Evolutionary conservation across 2,888 invertebrate genomes (phyloP).

Genomic region (Hylaea fasciaria): DNA sequence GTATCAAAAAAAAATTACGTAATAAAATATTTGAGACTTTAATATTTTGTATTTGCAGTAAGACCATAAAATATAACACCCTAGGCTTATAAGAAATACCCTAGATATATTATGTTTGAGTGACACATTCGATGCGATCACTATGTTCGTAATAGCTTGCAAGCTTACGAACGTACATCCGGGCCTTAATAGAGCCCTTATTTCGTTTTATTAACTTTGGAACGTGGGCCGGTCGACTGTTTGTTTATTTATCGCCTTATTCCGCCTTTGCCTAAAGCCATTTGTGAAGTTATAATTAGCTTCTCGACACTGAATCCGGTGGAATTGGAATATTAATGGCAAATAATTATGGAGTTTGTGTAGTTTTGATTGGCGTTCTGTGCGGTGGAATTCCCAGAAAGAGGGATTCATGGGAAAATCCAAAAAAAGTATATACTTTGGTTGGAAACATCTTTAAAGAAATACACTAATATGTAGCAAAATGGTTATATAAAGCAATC

Average conservation of each 20-base stretch:
- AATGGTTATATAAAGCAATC: too few species aligned
- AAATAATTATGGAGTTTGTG: conserved; percentile 17
- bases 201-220: conserved; percentile 45
- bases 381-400: not conserved
- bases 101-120: too few species aligned
- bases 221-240: conserved; percentile 38
- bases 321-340: conserved; percentile 38
- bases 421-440: too few species aligned
- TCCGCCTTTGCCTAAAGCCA: conserved; percentile 43
- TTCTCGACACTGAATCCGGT: conserved; percentile 39
- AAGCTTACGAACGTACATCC: not conserved
- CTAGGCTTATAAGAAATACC: too few species aligned
- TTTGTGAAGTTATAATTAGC: conserved; percentile 50
- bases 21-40: too few species aligned
- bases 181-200: conserved; percentile 13
- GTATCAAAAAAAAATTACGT: too few species aligned
- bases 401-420: too few species aligned
- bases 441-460: too few species aligned
- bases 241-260: conserved; percentile 50
- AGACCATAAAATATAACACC: too few species aligned
- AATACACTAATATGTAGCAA: too few species aligned
- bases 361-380: conserved; percentile 10
- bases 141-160: not conserved
- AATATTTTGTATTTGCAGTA: too few species aligned
- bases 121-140: too few species aligned